Evolutionary conservation across 2,888 invertebrate genomes (phyloP), one percentile per base, ranked within the genome.

Genomic region (Steromphala cineraria): DNA sequence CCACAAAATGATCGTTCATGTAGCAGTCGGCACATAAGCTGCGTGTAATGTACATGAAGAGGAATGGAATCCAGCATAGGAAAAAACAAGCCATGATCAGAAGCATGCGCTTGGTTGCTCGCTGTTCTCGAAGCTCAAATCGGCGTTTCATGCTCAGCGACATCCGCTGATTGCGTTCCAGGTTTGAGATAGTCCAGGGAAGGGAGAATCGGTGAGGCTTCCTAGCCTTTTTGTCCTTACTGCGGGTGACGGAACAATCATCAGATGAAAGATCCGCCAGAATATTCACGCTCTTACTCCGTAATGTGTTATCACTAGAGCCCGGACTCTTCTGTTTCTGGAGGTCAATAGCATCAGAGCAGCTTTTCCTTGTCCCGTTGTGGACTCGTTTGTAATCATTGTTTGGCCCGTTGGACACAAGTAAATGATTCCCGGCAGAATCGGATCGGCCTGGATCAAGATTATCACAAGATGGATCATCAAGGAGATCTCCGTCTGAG

Each of bases 31-130:
- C 83, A 82, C 92, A 92, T 75, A 92, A 89, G 67, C 92, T 91
- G 53, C 92, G 84, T 24, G 92, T 89, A 10, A 92, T 87, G 83
- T 94, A 94, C 90, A 93, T 91, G 76, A 92, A 89, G n/a, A 93
- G 90, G 86, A 94, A 94, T 19, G 93, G 93, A 81, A 93, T 89
- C 93, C 93, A 94, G 85, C 93, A 94, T 21, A 92, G 88, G 55
- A 92, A 90, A 85, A 94, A 94, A 81, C 90, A 91, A 0, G 92
- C 92, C 87, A 94, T 93, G 75, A 94, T 92, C 75, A 93, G 90
- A 19, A 92, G 91, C 93, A 93, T 93, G 7, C 93, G 87, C 80
- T 93, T 92, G 19, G 94, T 94, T 62, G 93, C 93, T 36, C 92
- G 84, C 80, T 92, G 90, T 83, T 94, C 94, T 1, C 92, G 85